Percentiles rank a stretch among this genome's conserved stretches.
Evolutionary conservation across 2,113 vertebrate species (phyloP).

Genomic region (Mobula hypostoma): DNA sequence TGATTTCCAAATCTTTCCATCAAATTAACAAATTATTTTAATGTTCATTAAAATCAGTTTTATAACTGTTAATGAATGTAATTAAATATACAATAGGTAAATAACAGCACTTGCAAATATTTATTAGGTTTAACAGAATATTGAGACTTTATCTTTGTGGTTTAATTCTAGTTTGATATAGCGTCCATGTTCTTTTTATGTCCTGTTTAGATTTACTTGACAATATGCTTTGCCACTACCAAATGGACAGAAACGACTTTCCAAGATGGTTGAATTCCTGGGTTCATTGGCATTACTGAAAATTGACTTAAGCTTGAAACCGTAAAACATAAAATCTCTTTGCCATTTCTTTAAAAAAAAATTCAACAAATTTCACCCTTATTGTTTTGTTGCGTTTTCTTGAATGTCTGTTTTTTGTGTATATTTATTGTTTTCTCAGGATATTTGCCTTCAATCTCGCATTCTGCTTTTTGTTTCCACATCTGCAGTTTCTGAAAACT

Average conservation of each 20-base stretch:
- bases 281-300: neutral
- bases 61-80: neutral
- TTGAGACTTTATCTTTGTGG: neutral
- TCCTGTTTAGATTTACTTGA: slow-evolving; percentile 8
- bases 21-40: slow-evolving; percentile 23
- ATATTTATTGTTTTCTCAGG: slow-evolving; percentile 22
- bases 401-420: neutral
- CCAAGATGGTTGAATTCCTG: neutral
- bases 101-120: neutral
- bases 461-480: neutral
- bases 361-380: neutral
- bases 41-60: neutral
- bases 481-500: neutral
- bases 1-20: no score
- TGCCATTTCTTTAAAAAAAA: neutral
- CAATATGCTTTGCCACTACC: neutral
- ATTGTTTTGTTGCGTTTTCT: neutral
- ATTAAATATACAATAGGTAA: neutral
- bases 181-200: neutral
- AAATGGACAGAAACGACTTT: neutral
- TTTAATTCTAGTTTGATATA: neutral
- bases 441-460: neutral
- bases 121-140: neutral
- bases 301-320: neutral
- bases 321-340: neutral